Conservation (phyloP, 23 tunicate genomes). For the Botrylloides violaceus region DNA sequence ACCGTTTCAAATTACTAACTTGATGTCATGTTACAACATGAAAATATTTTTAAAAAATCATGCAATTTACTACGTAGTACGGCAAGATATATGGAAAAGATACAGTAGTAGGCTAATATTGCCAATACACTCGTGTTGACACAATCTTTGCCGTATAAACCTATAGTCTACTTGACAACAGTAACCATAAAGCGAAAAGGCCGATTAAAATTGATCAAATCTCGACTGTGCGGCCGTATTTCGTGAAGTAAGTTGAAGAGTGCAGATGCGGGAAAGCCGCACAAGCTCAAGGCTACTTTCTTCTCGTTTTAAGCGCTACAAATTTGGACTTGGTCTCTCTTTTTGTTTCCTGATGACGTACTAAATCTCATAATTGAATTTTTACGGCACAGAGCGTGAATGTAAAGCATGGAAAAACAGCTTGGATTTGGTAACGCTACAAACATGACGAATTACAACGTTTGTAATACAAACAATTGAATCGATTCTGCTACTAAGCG, state of each 20-base stretch:
- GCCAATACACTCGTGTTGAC: neutral
- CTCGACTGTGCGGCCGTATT: neutral
- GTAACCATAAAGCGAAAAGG: neutral
- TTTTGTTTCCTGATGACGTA: neutral
- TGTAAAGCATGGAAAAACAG: too few species aligned
- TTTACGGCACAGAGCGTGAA: too few species aligned
- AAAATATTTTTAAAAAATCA: too few species aligned
- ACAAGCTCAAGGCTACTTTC: neutral
- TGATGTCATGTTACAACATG: too few species aligned
- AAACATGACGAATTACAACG: too few species aligned
- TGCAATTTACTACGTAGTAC: too few species aligned
- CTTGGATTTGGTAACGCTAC: too few species aligned
- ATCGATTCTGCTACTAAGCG: too few species aligned
- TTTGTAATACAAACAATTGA: too few species aligned
- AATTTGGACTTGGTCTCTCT: conserved; percentile 1
- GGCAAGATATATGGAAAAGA: neutral
- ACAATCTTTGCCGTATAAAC: neutral
- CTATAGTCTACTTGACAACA: too few species aligned
- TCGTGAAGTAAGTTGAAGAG: neutral
- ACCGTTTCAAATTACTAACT: too few species aligned
- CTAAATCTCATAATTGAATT: neutral
- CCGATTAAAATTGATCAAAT: neutral
- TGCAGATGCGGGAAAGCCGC: neutral
- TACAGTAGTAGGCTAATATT: neutral
- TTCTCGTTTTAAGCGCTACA: neutral